Evolutionary conservation across 2,888 invertebrate species (phyloP).

Genomic region (Agrochola circellaris): DNA sequence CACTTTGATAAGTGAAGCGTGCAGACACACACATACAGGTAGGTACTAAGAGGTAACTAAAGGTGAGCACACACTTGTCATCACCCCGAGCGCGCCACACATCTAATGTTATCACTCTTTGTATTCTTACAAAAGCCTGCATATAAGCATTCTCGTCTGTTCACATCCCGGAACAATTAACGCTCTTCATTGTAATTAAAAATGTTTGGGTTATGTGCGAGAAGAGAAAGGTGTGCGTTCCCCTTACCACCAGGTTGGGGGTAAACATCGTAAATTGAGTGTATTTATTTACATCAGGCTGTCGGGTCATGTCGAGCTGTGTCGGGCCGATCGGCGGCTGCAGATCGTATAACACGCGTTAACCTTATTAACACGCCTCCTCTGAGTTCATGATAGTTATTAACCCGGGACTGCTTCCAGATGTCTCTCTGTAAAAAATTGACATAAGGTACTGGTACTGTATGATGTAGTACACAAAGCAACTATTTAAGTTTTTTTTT

Average conservation of each 20-base stretch:
- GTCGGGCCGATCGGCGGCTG: neutral
- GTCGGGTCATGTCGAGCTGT: neutral
- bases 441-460: neutral
- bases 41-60: neutral
- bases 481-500: too few species aligned
- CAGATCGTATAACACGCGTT: conserved; percentile 10
- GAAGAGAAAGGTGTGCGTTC: neutral
- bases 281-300: conserved; percentile 39
- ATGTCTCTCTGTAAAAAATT: neutral
- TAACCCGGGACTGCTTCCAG: neutral
- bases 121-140: conserved; percentile 1
- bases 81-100: neutral
- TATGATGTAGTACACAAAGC: too few species aligned
- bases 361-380: conserved; percentile 34
- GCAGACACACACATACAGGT: conserved; percentile 5
- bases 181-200: conserved; percentile 6
- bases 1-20: conserved; percentile 60
- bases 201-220: neutral
- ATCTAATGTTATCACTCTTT: neutral
- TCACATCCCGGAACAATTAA: neutral
- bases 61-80: conserved; percentile 7
- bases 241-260: conserved; percentile 1
- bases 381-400: conserved; percentile 3
- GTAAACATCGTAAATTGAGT: conserved; percentile 44
- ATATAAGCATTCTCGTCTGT: too few species aligned